Evolutionary conservation across 1,140 invertebrate genomes (phyloP).

Genomic region (Neodiprion virginianus): DNA sequence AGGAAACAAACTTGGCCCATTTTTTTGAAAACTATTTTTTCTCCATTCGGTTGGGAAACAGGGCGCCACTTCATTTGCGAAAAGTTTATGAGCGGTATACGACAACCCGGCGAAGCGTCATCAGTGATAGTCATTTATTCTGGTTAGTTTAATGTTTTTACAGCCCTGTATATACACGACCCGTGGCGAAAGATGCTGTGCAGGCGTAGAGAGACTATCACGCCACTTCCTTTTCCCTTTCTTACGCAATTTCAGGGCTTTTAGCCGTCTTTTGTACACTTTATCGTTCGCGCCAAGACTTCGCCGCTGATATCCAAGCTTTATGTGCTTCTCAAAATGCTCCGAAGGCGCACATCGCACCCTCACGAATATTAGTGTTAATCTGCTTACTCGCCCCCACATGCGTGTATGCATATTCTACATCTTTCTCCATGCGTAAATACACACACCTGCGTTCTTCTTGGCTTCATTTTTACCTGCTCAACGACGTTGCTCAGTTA

Average conservation of each 20-base stretch:
- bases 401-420: too few relatives aligned
- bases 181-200: not conserved
- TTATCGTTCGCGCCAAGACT: not conserved
- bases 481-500: too few relatives aligned
- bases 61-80: not conserved
- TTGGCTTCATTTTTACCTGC: too few relatives aligned
- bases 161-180: not conserved
- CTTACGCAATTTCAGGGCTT: conserved; percentile 1
- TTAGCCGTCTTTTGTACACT: conserved; percentile 11
- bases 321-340: conserved; percentile 5
- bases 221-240: conserved; percentile 4
- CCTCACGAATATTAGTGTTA: not conserved
- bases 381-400: not conserved
- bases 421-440: too few relatives aligned
- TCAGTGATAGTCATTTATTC: conserved; percentile 18
- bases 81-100: not conserved
- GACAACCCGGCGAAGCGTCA: not conserved
- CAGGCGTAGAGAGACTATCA: not conserved
- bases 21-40: too few relatives aligned
- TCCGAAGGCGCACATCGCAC: not conserved
- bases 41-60: not conserved
- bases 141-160: conserved; percentile 20
- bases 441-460: too few relatives aligned
- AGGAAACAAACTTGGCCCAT: too few relatives aligned
- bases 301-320: not conserved